phyloP scores from a whole-genome alignment of 2,797 vertebrate species.

The Chelon auratus region DNA sequence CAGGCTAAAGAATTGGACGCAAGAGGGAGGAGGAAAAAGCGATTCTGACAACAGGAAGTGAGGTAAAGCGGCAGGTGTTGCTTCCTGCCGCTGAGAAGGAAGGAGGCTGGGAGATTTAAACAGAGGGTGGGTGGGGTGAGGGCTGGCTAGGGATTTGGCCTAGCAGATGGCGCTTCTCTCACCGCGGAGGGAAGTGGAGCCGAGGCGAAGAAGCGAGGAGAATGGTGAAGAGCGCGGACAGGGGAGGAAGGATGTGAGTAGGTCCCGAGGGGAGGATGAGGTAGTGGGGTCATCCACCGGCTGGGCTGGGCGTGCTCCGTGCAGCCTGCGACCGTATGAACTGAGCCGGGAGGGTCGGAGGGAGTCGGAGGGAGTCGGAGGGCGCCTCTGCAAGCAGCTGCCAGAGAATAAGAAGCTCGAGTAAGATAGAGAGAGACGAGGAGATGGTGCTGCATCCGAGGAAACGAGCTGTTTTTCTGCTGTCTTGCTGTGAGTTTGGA shows the following conservation, averaged over 20 bases:
- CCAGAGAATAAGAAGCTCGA: slow-evolving; percentile 32
- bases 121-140: background rate
- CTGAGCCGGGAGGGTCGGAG: slow-evolving; percentile 37
- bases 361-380: slow-evolving; percentile 31
- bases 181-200: slow-evolving; percentile 69
- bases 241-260: slow-evolving; percentile 75
- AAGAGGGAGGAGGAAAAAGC: background rate
- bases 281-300: slow-evolving; percentile 72
- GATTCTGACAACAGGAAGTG: slow-evolving; percentile 71
- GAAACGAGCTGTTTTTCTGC: background rate
- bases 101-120: slow-evolving; percentile 50
- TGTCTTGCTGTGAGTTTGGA: background rate
- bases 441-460: background rate
- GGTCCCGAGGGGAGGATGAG: slow-evolving; percentile 68
- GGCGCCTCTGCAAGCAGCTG: slow-evolving; percentile 31
- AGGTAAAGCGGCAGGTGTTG: slow-evolving; percentile 72
- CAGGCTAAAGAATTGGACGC: background rate
- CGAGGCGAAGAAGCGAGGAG: slow-evolving; percentile 62
- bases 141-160: slow-evolving; percentile 52
- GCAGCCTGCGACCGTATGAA: slow-evolving; percentile 55
- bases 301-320: slow-evolving; percentile 60
- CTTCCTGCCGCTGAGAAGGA: slow-evolving; percentile 67
- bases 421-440: slow-evolving; percentile 26
- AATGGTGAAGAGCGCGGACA: slow-evolving; percentile 64
- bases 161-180: slow-evolving; percentile 74